phyloP scores from a whole-genome alignment of 2,888 invertebrate species.

The Catocala sponsa region DNA sequence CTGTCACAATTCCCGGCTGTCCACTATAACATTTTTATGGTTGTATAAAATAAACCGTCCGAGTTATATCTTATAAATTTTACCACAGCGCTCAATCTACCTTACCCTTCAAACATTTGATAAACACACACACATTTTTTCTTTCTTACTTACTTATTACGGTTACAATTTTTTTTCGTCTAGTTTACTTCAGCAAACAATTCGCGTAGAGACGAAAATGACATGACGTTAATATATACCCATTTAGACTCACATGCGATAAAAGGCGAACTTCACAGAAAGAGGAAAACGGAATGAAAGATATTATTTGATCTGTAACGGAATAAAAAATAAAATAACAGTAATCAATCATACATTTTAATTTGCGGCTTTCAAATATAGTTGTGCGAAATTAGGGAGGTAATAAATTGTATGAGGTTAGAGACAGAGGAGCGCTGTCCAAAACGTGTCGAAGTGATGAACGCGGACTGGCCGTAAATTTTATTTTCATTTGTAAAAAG shows the following conservation, averaged over 20 bases:
- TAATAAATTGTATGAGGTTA: constrained; percentile 25
- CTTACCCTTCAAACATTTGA: constrained; percentile 23
- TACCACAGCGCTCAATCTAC: constrained; percentile 31
- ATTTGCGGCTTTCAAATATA: constrained; percentile 4
- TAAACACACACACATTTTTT: constrained; percentile 10
- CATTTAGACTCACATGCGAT: constrained; percentile 31
- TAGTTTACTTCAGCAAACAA: constrained; percentile 6
- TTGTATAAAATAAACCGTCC: constrained; percentile 47
- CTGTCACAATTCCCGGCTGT: constrained; percentile 40
- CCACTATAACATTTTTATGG: constrained; percentile 50
- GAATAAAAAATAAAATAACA: constrained; percentile 13
- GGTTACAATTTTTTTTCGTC: not conserved
- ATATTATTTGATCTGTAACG: constrained; percentile 21
- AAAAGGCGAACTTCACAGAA: constrained; percentile 29
- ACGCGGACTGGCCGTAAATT: constrained; percentile 26
- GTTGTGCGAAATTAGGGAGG: constrained; percentile 21
- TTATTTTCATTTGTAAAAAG: constrained; percentile 41
- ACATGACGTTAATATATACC: constrained; percentile 24
- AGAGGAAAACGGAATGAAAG: constrained; percentile 37
- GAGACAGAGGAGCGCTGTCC: constrained; percentile 18
- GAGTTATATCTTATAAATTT: constrained; percentile 48
- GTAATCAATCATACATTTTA: not conserved
- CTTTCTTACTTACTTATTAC: constrained; percentile 8
- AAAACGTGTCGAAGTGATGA: constrained; percentile 37
- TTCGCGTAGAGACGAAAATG: constrained; percentile 2